Percentiles rank a stretch among this genome's conserved stretches.
Evolutionary conservation across 2,113 vertebrate genomes (phyloP).

Genomic region (Geococcyx californianus): DNA sequence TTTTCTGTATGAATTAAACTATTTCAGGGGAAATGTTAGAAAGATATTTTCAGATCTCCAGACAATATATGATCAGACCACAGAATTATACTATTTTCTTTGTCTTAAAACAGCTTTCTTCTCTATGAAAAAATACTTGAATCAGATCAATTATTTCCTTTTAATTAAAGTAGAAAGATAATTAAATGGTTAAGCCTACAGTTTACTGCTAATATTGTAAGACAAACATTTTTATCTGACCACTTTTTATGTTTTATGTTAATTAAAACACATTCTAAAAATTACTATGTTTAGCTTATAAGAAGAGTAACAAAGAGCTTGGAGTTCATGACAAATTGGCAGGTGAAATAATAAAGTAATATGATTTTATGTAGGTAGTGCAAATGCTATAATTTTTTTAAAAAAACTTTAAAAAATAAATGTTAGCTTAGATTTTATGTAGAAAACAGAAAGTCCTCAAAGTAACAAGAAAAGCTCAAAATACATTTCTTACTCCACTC

Average conservation of each 20-base stretch:
- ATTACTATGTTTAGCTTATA: background rate
- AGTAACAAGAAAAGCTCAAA: background rate
- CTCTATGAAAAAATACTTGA: slow-evolving; percentile 5
- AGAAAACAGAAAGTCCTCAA: background rate
- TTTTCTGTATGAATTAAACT: slow-evolving; percentile 72
- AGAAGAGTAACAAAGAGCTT: background rate
- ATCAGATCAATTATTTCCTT: slow-evolving; percentile 33
- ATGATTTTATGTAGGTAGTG: background rate
- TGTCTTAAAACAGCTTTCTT: slow-evolving; percentile 60
- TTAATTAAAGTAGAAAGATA: slow-evolving; percentile 24
- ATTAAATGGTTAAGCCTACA: background rate
- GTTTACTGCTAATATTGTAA: slow-evolving; percentile 6
- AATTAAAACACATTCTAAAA: background rate
- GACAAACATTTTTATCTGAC: background rate
- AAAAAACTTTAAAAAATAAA: background rate
- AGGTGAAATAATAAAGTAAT: background rate
- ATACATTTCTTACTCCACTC: background rate
- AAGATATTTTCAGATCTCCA: slow-evolving; percentile 58
- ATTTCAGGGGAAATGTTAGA: slow-evolving; percentile 66
- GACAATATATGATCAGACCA: slow-evolving; percentile 65
- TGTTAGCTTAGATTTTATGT: background rate
- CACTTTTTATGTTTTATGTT: background rate
- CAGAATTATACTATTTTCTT: slow-evolving; percentile 70
- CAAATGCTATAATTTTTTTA: background rate
- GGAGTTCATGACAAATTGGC: background rate